Evolutionary conservation across 2,797 vertebrate genomes (phyloP).

Genomic region (Mus minutoides): DNA sequence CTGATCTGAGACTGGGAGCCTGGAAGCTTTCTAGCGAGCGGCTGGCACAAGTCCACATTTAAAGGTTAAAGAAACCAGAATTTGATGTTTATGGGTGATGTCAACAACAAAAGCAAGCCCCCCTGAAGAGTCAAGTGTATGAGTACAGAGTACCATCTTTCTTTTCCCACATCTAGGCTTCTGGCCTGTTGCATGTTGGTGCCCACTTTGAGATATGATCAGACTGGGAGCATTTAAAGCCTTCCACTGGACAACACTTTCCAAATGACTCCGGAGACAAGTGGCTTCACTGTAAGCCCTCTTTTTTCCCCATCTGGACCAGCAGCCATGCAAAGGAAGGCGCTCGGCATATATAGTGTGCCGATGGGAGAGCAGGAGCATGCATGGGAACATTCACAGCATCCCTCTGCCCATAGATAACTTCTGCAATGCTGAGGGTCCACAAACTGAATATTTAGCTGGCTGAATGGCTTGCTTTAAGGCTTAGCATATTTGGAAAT

Average conservation of each 20-base stretch:
- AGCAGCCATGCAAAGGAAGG: not conserved
- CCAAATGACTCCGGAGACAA: not conserved
- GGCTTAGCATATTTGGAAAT: not conserved
- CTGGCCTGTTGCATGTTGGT: not conserved
- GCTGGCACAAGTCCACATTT: not conserved
- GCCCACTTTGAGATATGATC: not conserved
- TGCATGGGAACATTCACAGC: not conserved
- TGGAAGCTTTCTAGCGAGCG: not conserved
- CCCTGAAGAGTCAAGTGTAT: not conserved
- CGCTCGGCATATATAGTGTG: not conserved
- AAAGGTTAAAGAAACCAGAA: not conserved
- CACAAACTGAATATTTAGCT: not conserved
- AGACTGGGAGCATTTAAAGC: not conserved
- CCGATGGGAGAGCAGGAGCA: not conserved
- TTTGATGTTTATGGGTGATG: not conserved
- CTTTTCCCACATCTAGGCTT: not conserved
- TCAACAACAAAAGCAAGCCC: not conserved
- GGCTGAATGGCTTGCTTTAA: not conserved
- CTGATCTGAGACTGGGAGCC: too few relatives aligned
- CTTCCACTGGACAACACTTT: not conserved
- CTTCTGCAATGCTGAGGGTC: not conserved
- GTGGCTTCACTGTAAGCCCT: fast-evolving
- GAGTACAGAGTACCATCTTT: not conserved
- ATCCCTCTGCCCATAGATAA: not conserved
- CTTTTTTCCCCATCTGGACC: not conserved